Evolutionary conservation across 1,140 invertebrate species (phyloP).

Genomic region (Leptestheria dahalacensis): DNA sequence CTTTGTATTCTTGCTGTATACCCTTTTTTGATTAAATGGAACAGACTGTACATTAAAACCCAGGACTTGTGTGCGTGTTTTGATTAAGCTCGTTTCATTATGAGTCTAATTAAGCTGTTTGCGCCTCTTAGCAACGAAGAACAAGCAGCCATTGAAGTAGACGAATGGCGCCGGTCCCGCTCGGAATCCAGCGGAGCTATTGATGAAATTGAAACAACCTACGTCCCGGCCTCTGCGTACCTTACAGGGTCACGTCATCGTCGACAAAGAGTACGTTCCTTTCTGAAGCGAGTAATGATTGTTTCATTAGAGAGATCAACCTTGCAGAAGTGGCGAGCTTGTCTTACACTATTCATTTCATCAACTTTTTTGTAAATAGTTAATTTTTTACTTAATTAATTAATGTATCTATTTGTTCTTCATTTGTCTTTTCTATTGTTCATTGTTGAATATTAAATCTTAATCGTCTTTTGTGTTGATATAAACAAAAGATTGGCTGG

Average conservation of each 20-base stretch:
- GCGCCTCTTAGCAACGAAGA: neutral
- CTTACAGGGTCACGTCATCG: slow-evolving; percentile 16
- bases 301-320: too few species aligned
- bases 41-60: too few species aligned
- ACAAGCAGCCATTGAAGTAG: neutral
- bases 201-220: slow-evolving; percentile 51
- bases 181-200: slow-evolving; percentile 48
- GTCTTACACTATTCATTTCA: neutral
- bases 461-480: too few species aligned
- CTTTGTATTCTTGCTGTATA: too few species aligned
- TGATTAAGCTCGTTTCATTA: too few species aligned
- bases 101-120: too few species aligned
- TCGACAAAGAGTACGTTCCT: slow-evolving; percentile 16
- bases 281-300: neutral
- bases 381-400: neutral
- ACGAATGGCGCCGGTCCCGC: slow-evolving; percentile 44
- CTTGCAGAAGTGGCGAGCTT: too few species aligned
- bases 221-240: slow-evolving; percentile 30
- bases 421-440: too few species aligned
- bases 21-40: too few species aligned
- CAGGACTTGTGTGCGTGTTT: too few species aligned
- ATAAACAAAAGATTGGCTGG: neutral
- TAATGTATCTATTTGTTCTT: too few species aligned
- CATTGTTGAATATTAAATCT: too few species aligned
- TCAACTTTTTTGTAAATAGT: neutral